Percentiles rank a stretch among this genome's conserved stretches.
phyloP scores from a whole-genome alignment of 1,140 invertebrate species.

The Formica exsecta region DNA sequence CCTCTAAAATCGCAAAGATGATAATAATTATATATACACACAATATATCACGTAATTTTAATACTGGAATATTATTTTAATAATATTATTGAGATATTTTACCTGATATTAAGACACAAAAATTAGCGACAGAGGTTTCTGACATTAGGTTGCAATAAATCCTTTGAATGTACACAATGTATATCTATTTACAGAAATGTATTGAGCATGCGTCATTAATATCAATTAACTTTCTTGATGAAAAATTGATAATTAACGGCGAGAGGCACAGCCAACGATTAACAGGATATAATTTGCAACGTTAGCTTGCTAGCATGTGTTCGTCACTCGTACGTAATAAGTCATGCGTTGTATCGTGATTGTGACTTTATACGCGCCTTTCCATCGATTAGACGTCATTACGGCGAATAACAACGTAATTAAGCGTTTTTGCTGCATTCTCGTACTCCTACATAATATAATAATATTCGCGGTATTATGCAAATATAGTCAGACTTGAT shows the following conservation, averaged over 20 bases:
- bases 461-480: conserved; percentile 21
- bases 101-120: not conserved
- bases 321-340: conserved; percentile 45
- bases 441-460: conserved; percentile 13
- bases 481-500: not conserved
- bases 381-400: conserved; percentile 71
- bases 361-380: conserved; percentile 41
- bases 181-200: not conserved
- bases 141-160: not conserved
- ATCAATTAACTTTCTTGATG: conserved; percentile 25
- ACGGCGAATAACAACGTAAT: conserved; percentile 69
- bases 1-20: not conserved
- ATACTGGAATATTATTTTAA: not conserved
- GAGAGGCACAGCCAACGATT: not conserved
- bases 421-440: conserved; percentile 64
- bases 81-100: not conserved
- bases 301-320: not conserved
- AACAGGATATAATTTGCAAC: conserved; percentile 49
- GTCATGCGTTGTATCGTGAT: conserved; percentile 46
- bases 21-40: not conserved
- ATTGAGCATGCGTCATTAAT: conserved; percentile 11
- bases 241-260: conserved; percentile 18
- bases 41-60: not conserved
- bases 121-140: not conserved
- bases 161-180: not conserved